These are phyloP conservation scores for Etia nguti DNA, from an alignment of 2,113 vertebrate species.

Conservation along the genomic window DNA sequence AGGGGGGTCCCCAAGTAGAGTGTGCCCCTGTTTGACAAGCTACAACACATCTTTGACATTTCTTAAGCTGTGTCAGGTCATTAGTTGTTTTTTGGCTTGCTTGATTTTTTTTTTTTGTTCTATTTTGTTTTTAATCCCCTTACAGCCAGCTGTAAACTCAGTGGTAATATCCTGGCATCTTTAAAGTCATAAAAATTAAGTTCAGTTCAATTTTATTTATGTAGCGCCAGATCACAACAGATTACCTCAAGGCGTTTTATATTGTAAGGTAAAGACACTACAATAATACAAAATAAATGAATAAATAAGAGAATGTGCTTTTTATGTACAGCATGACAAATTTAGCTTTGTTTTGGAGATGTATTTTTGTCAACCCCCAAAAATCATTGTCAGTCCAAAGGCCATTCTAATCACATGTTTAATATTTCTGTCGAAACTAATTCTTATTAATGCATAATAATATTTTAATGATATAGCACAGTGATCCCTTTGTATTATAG, in stretches of 20 bases:
- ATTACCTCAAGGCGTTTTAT: not conserved
- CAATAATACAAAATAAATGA: fast-evolving
- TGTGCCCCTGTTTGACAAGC: not conserved
- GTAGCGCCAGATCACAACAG: not conserved
- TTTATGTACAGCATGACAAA: not conserved
- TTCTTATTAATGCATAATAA: not conserved
- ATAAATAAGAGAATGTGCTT: not conserved
- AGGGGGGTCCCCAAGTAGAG: not conserved
- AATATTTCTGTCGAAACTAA: not conserved
- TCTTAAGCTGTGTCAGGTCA: not conserved
- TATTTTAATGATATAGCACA: not conserved
- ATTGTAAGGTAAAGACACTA: not conserved
- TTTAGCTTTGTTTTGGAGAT: not conserved
- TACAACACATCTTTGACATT: not conserved
- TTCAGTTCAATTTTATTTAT: not conserved
- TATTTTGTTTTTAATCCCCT: not conserved
- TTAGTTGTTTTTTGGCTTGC: not conserved
- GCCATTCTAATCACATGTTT: not conserved
- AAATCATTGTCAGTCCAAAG: not conserved
- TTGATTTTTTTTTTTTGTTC: not conserved
- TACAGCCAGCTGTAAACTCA: too few relatives aligned
- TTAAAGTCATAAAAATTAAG: not conserved
- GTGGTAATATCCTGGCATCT: fast-evolving
- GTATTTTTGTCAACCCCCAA: not conserved
- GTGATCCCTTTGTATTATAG: fast-evolving